Evolutionary conservation across 2,888 invertebrate species (phyloP), one percentile per base, ranked within the genome.

Genomic region (Napeogenes sylphis): DNA sequence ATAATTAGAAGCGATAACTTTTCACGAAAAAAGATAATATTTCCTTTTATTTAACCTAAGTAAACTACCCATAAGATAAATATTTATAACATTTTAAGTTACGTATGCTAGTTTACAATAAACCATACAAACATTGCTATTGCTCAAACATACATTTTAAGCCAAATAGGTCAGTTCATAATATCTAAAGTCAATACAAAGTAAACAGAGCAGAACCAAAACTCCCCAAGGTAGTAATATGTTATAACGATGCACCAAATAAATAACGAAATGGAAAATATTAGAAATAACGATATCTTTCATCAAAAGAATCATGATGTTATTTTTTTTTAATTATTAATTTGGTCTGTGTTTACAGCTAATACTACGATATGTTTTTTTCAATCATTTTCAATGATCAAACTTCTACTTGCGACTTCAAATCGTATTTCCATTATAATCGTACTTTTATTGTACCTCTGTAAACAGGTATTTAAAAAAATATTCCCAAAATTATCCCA

Each of bases 81-180:
- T 10, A 10, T 30, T 10, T 30, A 8, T 12, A 51, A 51, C 51
- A 51, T 30, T 51, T 51, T 30, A 51, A 51, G 8, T 30, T 30
- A 51, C 42, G 42, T 51, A 30, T 51, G 21, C 51, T 21, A 30
- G 30, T 30, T 51, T 30, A 42, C 42, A 42, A 42, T 51, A 8
- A 30, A 30, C 30, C 30, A 51, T 10, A 51, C 51, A 51, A 51
- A 82, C 55, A 46, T 35, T 5, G 33, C 12, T 63, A 63, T 65
- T 61, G 60, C 61, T 63, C 63, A 63, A 58, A 63, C 62, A 30
- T 46, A 59, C 56, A 59, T 33, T 59, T 58, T 46, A 58, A 21
- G 58, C 65, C 65, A 65, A 65, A 60, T 61, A 53, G 65, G 63
- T 65, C 65, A 46, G 55, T 13, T 5, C 33, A 35, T 60, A 58